Evolutionary conservation across 2,888 invertebrate species (phyloP).

Genomic region (Drosophila neotestacea): DNA sequence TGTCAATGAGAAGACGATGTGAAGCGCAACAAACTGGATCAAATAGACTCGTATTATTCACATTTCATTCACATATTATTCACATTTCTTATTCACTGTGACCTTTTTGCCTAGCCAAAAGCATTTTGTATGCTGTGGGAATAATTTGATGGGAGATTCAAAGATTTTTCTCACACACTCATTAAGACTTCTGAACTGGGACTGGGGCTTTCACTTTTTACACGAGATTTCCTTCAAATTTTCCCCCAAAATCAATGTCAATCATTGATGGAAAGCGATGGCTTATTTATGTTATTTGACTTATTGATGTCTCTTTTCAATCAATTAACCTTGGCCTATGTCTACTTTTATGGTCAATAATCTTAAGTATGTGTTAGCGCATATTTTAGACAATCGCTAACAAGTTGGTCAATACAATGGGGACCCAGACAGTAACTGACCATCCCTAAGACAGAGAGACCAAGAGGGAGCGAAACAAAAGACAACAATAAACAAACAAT

Average conservation of each 20-base stretch:
- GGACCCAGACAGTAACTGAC: constrained; percentile 12
- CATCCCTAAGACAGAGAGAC: constrained; percentile 30
- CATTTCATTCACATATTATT: constrained; percentile 32
- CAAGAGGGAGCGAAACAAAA: not conserved
- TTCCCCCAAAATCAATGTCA: constrained; percentile 45
- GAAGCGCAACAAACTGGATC: constrained; percentile 12
- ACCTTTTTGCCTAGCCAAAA: not conserved
- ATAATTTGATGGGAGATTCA: constrained; percentile 5
- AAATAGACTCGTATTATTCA: not conserved
- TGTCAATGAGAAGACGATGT: constrained; percentile 1
- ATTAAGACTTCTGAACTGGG: constrained; percentile 20
- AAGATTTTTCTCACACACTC: constrained; percentile 44
- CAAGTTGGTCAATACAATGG: constrained; percentile 37
- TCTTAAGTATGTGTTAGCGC: constrained; percentile 20
- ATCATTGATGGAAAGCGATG: constrained; percentile 13
- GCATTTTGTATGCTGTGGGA: constrained; percentile 39
- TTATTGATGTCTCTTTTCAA: constrained; percentile 37
- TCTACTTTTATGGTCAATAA: constrained; percentile 7
- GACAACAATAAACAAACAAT: not conserved
- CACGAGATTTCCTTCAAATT: not conserved
- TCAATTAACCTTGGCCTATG: constrained; percentile 54
- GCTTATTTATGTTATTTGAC: not conserved
- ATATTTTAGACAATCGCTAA: constrained; percentile 26
- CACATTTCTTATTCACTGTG: constrained; percentile 10
- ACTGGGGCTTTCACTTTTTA: constrained; percentile 48